phyloP scores from a whole-genome alignment of 2,113 vertebrate species.

The Oceanites oceanicus region DNA sequence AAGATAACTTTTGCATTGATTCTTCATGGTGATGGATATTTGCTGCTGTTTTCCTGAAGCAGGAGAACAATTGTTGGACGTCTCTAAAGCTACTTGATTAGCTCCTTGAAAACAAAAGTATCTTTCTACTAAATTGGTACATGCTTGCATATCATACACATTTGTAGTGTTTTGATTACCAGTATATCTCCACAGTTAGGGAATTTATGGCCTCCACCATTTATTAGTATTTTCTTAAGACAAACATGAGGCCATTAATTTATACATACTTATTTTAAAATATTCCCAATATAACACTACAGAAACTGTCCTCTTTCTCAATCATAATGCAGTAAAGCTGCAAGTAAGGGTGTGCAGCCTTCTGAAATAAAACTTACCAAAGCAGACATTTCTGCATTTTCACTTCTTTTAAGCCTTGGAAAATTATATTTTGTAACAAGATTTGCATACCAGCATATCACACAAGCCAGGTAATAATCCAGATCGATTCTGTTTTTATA shows the following conservation, averaged over 20 bases:
- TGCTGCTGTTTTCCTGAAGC: background rate
- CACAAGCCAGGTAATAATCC: background rate
- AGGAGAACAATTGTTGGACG: background rate
- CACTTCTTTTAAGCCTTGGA: background rate
- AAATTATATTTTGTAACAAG: background rate
- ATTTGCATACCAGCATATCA: background rate
- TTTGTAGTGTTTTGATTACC: background rate
- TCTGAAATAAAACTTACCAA: background rate
- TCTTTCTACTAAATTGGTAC: background rate
- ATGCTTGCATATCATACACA: background rate
- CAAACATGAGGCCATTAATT: background rate
- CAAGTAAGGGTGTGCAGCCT: background rate
- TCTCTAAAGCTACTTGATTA: background rate
- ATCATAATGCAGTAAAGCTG: background rate
- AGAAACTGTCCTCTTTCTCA: background rate
- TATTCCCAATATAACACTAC: background rate
- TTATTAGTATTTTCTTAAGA: background rate
- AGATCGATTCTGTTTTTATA: background rate
- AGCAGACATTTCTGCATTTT: background rate
- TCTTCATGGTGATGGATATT: constrained; percentile 51
- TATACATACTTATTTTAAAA: background rate
- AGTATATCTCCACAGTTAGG: background rate
- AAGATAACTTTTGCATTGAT: constrained; percentile 34
- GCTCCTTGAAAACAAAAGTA: background rate
- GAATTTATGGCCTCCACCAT: background rate